Conservation (phyloP, 2,888 invertebrate species). For the Drymonia ruficornis region DNA sequence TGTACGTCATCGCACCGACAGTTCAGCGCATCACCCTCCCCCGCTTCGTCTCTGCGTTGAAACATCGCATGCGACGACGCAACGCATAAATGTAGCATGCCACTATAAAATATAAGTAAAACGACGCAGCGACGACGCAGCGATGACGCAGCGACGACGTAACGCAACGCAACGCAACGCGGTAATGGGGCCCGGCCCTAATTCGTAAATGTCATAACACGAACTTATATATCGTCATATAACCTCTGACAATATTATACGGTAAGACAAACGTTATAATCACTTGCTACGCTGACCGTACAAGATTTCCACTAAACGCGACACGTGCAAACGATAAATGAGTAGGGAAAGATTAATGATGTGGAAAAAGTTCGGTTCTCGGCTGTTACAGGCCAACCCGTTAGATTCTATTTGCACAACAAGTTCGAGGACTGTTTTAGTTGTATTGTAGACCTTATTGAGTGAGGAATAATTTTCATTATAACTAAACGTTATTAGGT, state of each 20-base stretch:
- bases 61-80: no score
- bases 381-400: constrained; percentile 43
- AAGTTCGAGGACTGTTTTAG: constrained; percentile 30
- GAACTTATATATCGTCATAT: no score
- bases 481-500: background rate
- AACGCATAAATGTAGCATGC: no score
- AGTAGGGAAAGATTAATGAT: constrained; percentile 65
- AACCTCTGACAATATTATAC: constrained; percentile 19
- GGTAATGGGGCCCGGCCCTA: no score
- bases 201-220: no score
- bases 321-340: constrained; percentile 62
- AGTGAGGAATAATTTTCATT: background rate
- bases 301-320: constrained; percentile 53
- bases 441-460: constrained; percentile 5
- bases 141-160: no score
- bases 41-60: no score
- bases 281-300: constrained; percentile 48
- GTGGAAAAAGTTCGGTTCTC: constrained; percentile 55
- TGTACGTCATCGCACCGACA: no score
- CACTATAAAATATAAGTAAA: no score
- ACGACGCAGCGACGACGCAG: no score
- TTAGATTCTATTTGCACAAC: constrained; percentile 45
- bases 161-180: no score
- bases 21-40: no score
- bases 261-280: constrained; percentile 47